Evolutionary conservation across 2,888 invertebrate genomes (phyloP).

Genomic region (Drosophila atroscutellata): DNA sequence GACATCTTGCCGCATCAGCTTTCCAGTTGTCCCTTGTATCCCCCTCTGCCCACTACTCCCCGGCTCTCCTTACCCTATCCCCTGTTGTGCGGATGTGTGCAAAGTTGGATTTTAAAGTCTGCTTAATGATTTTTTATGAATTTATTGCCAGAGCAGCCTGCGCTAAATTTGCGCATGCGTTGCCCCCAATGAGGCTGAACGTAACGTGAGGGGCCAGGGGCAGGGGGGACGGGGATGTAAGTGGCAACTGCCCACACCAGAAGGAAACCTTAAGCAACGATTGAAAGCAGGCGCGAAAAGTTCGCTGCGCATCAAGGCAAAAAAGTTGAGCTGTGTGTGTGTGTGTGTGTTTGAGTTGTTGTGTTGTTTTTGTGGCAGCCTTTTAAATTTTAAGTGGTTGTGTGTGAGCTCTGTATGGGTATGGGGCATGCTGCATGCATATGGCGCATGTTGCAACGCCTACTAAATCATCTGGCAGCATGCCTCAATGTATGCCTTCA

Average conservation of each 20-base stretch:
- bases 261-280: conserved; percentile 48
- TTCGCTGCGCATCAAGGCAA: conserved; percentile 48
- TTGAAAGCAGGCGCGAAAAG: conserved; percentile 63
- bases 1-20: conserved; percentile 56
- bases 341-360: conserved; percentile 35
- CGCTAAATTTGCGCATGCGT: conserved; percentile 77
- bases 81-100: conserved; percentile 36
- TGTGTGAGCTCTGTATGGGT: conserved; percentile 47
- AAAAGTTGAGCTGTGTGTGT: conserved; percentile 29
- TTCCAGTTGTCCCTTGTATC: conserved; percentile 31
- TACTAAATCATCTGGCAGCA: conserved; percentile 77
- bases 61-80: neutral
- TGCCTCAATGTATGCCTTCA: conserved; percentile 65
- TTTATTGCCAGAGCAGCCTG: conserved; percentile 73
- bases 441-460: conserved; percentile 78
- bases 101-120: conserved; percentile 53
- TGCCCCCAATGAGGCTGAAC: conserved; percentile 76
- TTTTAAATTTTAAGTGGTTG: conserved; percentile 72
- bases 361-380: conserved; percentile 52
- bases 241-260: conserved; percentile 45
- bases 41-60: neutral
- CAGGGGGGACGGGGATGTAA: neutral
- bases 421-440: conserved; percentile 77
- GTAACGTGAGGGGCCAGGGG: neutral
- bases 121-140: conserved; percentile 78